These are phyloP conservation scores for Solen grandis DNA, from an alignment of 1,140 invertebrate genomes.

Conservation along the genomic window DNA sequence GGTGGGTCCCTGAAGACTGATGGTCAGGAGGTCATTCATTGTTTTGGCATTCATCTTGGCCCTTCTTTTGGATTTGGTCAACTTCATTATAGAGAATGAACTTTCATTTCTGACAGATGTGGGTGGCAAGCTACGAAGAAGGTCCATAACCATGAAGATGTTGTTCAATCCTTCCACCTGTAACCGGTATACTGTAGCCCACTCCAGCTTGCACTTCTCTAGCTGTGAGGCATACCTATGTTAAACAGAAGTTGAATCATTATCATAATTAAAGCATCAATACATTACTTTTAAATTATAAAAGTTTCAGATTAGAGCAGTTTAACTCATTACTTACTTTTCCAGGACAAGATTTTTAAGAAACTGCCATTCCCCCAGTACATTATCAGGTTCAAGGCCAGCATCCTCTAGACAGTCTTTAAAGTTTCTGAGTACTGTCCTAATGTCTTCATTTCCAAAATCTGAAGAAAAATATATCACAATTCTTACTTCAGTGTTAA, in stretches of 20 bases:
- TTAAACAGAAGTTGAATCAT: slow-evolving; percentile 10
- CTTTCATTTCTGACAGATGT: slow-evolving; percentile 26
- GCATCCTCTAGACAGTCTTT: background rate
- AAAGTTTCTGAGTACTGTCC: background rate
- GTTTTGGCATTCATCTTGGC: slow-evolving; percentile 13
- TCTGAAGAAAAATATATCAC: background rate
- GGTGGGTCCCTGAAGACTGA: background rate
- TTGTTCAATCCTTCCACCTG: background rate
- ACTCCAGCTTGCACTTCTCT: slow-evolving; percentile 3
- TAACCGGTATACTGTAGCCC: background rate
- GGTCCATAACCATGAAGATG: slow-evolving; percentile 11
- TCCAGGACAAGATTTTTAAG: background rate
- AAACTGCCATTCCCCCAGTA: background rate
- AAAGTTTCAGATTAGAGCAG: background rate
- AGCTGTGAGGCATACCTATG: slow-evolving; percentile 23
- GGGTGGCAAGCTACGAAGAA: slow-evolving; percentile 10
- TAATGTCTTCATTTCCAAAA: background rate
- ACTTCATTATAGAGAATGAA: slow-evolving; percentile 27
- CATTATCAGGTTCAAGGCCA: background rate
- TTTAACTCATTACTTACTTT: background rate
- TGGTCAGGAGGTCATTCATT: slow-evolving; percentile 8
- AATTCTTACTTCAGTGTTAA: background rate
- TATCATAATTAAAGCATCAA: background rate
- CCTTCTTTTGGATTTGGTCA: slow-evolving; percentile 22
- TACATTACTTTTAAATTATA: background rate